Evolutionary conservation across 2,888 invertebrate species (phyloP).

Genomic region (Thereva nobilitata): DNA sequence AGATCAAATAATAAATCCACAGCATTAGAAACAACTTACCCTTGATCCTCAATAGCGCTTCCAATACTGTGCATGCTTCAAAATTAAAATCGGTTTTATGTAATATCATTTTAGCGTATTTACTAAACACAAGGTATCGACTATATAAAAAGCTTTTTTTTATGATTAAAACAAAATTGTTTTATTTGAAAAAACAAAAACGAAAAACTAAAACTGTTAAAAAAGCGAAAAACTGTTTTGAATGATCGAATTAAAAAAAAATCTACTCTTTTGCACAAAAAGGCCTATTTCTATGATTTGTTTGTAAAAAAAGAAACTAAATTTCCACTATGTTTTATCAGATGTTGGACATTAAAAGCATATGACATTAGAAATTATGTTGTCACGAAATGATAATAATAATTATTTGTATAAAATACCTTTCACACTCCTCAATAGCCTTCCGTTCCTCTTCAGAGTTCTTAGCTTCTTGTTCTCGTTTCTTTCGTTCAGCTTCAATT

Average conservation of each 20-base stretch:
- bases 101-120: conserved; percentile 30
- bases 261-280: too few relatives aligned
- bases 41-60: conserved; percentile 59
- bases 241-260: too few relatives aligned
- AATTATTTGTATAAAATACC: conserved; percentile 54
- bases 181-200: conserved; percentile 4
- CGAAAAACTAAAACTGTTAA: conserved; percentile 32
- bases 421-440: conserved; percentile 68
- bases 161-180: conserved; percentile 15
- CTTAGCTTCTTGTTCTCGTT: conserved; percentile 62
- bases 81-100: conserved; percentile 42
- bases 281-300: too few relatives aligned
- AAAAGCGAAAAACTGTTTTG: conserved; percentile 14
- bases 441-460: conserved; percentile 59
- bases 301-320: too few relatives aligned
- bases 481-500: conserved; percentile 70
- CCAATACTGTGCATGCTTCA: conserved; percentile 62
- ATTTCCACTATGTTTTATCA: too few relatives aligned
- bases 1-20: conserved; percentile 6
- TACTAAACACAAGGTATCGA: conserved; percentile 21
- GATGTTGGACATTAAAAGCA: too few relatives aligned
- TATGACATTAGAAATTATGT: background rate
- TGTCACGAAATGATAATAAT: conserved; percentile 11
- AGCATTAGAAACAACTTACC: conserved; percentile 55
- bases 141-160: conserved; percentile 19